Conservation (phyloP, 2,113 vertebrate species). For the Silurus meridionalis region DNA sequence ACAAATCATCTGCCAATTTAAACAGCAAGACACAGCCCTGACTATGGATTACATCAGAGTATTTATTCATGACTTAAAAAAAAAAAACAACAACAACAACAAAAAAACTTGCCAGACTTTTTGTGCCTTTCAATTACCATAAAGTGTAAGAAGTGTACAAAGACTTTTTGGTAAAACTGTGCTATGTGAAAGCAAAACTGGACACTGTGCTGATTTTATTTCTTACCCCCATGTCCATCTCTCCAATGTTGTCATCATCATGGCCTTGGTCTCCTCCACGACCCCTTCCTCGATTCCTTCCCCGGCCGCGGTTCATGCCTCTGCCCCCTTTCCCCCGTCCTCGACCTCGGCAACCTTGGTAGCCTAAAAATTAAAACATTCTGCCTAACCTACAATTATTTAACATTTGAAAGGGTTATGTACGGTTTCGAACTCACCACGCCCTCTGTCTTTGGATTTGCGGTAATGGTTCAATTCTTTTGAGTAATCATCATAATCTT, state of each 20-base stretch:
- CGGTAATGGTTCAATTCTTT: conserved; percentile 88
- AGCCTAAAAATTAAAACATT: conserved; percentile 64
- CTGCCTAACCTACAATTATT: neutral
- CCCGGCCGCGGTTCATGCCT: conserved; percentile 74
- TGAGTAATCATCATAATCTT: conserved; percentile 86
- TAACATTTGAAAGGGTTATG: neutral
- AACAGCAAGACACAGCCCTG: neutral
- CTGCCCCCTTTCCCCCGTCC: conserved; percentile 72
- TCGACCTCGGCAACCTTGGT: conserved; percentile 74
- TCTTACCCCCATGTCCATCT: conserved; percentile 86
- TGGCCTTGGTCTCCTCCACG: conserved; percentile 76
- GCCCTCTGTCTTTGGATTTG: conserved; percentile 83
- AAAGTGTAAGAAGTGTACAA: neutral
- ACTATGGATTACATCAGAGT: neutral
- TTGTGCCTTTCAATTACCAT: neutral
- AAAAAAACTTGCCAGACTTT: neutral
- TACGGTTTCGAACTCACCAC: conserved; percentile 63
- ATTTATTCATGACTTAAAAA: too few relatives aligned
- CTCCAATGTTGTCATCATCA: conserved; percentile 84
- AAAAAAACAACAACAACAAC: neutral
- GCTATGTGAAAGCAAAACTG: too few relatives aligned
- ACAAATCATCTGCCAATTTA: neutral
- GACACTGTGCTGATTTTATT: neutral
- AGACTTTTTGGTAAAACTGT: neutral
- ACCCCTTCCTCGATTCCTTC: conserved; percentile 75